Conservation (phyloP, 1,140 invertebrate species). For the Trinorchestia longiramus region DNA sequence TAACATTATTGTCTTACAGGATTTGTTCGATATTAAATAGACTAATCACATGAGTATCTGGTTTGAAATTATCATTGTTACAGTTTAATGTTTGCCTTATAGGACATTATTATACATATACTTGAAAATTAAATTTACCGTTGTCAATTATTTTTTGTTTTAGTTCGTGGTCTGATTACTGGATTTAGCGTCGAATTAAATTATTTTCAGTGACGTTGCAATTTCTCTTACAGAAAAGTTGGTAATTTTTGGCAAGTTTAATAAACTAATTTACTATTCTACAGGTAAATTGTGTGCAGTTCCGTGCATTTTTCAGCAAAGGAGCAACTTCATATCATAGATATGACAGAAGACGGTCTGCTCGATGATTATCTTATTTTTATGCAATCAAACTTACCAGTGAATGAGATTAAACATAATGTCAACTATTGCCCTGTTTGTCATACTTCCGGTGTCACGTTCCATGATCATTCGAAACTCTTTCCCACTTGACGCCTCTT, state of each 20-base stretch:
- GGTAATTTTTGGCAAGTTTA: neutral
- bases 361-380: no score
- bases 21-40: no score
- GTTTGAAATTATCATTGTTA: no score
- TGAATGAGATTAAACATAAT: no score
- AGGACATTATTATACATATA: no score
- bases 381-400: no score
- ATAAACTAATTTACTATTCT: neutral
- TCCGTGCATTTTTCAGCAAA: neutral
- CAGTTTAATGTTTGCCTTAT: no score
- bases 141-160: no score
- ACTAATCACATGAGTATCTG: no score
- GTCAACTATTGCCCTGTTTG: no score
- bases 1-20: no score
- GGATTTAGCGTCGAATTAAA: neutral
- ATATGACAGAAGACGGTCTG: neutral
- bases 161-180: neutral
- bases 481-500: neutral
- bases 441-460: neutral
- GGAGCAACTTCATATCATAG: neutral
- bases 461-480: neutral
- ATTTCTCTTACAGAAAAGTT: neutral
- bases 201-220: neutral
- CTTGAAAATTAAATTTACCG: no score
- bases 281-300: neutral